Evolutionary conservation across 2,797 vertebrate genomes (phyloP), one percentile per base, ranked within the genome.

Genomic region (Hozukius guyotensis): DNA sequence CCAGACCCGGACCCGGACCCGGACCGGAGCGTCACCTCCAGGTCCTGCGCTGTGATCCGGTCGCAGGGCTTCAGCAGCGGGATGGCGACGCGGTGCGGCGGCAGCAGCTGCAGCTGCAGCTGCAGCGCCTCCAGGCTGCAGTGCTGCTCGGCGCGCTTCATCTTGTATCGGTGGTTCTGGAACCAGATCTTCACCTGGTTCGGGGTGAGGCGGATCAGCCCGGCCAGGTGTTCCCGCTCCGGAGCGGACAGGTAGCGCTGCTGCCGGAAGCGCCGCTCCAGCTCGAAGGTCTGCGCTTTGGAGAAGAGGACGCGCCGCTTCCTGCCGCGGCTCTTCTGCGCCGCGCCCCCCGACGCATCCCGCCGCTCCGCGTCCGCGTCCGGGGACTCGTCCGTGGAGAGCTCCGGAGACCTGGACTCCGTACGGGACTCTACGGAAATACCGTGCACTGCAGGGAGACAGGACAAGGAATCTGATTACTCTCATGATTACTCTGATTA

Each of bases 171-270:
- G 75, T 97, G 97, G 89, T 98, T 98, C 94, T 98, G 97, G 91
- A 98, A 98, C 97, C 97, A 98, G 93, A 98, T 98, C 94, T 98
- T 98, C 14, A 98, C 97, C 94, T 98, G 97, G 18, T 97, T 98
- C 31, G 97, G 97, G 16, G 97, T 98, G 53, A 98, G 97, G 82
- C 95, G 97, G 88, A 99, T 97, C 77, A 97, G 91, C 60, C 96
- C 94, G 76, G 98, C 97, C 88, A 98, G 94, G 91, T 98, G 97
- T 89, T 98, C 98, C 66, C 98, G 90, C 92, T 98, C 97, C 0
- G 97, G 97, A 0, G 97, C 97, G 4, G 97, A 97, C 75, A 99
- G 96, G 94, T 98, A 98, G 34, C 94, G 94, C 94, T 99, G 97
- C 92, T 97, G 97, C 83, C 96, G 96, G 93, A 98, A 98, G 56